Base-by-base conservation (phyloP, 2,113 vertebrate genomes). In the Osmerus eperlanus region DNA sequence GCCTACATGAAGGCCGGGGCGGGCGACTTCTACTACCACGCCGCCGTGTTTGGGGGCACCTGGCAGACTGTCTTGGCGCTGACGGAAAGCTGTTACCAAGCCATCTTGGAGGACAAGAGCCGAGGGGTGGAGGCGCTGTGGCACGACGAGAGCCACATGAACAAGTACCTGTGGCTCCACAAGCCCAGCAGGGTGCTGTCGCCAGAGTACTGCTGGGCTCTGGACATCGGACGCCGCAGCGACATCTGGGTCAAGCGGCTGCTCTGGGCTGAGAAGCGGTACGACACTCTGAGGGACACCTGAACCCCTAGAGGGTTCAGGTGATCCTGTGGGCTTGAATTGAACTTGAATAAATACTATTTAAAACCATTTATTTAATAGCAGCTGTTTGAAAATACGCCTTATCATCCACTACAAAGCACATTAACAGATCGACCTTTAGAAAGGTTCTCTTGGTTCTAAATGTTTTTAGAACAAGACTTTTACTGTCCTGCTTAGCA, bases 71-170 rank as follows among this genome's bases (percentile, higher is more conserved):
- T 94, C 47, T 83, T 86, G 52, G 53, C 68, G 6, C 15, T 93
- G 67, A 84, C 89, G 0, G 85, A 85, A 0, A 68, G 81, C 32
- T 94, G 93, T 75, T 85, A 85, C 63, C 71, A 14, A 18, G 61
- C 52, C 68, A 89, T 90, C 79, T 67, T 70, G 81, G 73, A 65
- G 85, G 93, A 94, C 80, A 91, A 88, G 51, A 1, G 13, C 58
- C 89, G 87, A 0, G 75, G 87, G 0, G 69, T 94, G 61, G 92
- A 94, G 86, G 94, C 92, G 1, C 66, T 79, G 65, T 94, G 94
- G 93, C 93, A 94, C 0, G 92, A 94, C 1, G 91, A 95, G 81
- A 94, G 93, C 69, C 93, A 95, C 67, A 90, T 94, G 29, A 94
- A 93, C 80, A 93, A 90, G 72, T 93, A 90, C 78, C 78, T 94